Conservation (phyloP, 2,797 vertebrate species). For the Notolabrus celidotus region DNA sequence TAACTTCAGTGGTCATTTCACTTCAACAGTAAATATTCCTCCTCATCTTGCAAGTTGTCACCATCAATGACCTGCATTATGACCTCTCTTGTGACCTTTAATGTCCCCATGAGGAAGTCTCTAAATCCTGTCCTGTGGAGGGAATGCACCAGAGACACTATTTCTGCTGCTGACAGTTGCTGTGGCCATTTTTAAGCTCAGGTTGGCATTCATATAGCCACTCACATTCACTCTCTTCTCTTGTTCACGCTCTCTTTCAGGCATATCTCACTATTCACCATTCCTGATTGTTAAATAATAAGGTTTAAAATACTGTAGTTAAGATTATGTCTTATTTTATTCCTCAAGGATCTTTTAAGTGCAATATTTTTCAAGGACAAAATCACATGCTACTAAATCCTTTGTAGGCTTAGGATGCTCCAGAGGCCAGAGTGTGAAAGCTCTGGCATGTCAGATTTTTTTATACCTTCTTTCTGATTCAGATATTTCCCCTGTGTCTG, state of each 20-base stretch:
- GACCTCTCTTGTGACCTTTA: conserved; percentile 32
- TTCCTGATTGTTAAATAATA: not conserved
- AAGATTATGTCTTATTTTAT: not conserved
- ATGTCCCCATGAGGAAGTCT: conserved; percentile 38
- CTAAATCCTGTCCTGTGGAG: conserved; percentile 19
- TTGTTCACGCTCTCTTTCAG: too few relatives aligned
- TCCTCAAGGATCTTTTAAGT: not conserved
- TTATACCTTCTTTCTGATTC: too few relatives aligned
- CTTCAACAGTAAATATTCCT: conserved; percentile 12
- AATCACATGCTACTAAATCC: not conserved
- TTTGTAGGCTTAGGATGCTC: not conserved
- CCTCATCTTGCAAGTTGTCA: conserved; percentile 5
- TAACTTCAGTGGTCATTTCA: not conserved
- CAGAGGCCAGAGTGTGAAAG: too few relatives aligned
- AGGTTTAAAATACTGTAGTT: not conserved
- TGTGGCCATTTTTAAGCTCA: conserved; percentile 63
- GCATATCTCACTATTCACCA: not conserved
- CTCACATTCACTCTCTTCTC: conserved; percentile 22
- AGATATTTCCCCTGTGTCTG: too few relatives aligned
- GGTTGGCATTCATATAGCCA: conserved; percentile 34
- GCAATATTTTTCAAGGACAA: too few relatives aligned
- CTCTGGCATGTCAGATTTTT: too few relatives aligned
- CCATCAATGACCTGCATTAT: conserved; percentile 38
- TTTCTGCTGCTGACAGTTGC: conserved; percentile 52
- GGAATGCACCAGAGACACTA: conserved; percentile 35